Conservation (phyloP, 2,113 vertebrate genomes). For the Dryoscopus gambensis region DNA sequence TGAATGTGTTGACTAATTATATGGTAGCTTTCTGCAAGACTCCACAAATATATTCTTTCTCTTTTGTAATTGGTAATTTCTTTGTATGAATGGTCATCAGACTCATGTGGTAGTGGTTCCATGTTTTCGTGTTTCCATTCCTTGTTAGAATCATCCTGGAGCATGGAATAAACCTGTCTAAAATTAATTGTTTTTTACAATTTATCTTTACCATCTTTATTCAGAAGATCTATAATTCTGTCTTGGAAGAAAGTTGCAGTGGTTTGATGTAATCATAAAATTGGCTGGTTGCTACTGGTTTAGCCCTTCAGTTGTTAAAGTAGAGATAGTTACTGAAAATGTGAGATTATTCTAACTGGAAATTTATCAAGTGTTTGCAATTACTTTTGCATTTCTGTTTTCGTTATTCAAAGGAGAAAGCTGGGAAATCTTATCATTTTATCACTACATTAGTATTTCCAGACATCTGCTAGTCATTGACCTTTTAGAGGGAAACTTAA, state of each 20-base stretch:
- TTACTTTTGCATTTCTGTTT: not conserved
- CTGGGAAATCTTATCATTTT: not conserved
- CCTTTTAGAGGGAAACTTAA: constrained; percentile 6
- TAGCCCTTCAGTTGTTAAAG: not conserved
- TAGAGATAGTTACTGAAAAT: not conserved
- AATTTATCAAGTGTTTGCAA: not conserved
- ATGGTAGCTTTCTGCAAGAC: not conserved
- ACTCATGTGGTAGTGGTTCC: not conserved
- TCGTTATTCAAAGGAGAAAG: not conserved
- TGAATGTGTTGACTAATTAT: not conserved
- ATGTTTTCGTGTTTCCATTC: not conserved
- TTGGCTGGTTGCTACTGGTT: not conserved
- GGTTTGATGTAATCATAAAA: not conserved
- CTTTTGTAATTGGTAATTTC: not conserved
- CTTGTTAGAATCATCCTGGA: not conserved
- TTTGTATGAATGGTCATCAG: not conserved
- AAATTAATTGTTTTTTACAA: not conserved
- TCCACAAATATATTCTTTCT: not conserved
- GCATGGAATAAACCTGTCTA: not conserved
- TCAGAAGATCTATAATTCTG: not conserved
- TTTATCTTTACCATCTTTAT: not conserved
- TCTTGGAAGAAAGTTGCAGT: not conserved
- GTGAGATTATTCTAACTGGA: not conserved
- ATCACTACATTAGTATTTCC: not conserved
- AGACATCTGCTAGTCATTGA: constrained; percentile 50